These are phyloP conservation scores for Gallinago jamesoni DNA, from an alignment of 2,113 vertebrate genomes.

Conservation along the genomic window DNA sequence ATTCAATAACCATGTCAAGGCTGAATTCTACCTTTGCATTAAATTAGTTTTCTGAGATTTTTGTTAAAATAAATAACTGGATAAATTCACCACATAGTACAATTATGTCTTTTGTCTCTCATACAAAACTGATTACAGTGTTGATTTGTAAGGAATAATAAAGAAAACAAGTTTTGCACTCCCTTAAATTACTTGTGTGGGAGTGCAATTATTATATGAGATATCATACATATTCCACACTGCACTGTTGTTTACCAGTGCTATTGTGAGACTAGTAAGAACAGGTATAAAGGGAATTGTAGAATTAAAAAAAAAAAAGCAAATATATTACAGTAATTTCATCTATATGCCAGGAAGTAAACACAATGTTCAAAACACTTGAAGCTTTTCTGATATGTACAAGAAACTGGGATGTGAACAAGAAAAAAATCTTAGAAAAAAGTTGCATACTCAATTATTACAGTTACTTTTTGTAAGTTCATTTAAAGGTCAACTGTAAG, in stretches of 20 bases:
- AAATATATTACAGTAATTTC: slow-evolving; percentile 34
- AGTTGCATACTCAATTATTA: not conserved
- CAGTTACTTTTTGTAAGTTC: not conserved
- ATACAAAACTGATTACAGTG: not conserved
- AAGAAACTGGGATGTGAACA: not conserved
- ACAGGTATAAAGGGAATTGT: not conserved
- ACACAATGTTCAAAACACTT: not conserved
- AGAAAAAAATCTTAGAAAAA: not conserved
- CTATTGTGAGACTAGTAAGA: not conserved
- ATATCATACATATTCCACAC: not conserved
- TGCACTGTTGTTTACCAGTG: not conserved
- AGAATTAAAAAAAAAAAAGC: not conserved
- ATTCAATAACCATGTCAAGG: not conserved
- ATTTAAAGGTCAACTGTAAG: not conserved
- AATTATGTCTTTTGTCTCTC: not conserved
- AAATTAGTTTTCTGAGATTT: not conserved
- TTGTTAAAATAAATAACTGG: not conserved
- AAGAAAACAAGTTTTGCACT: slow-evolving; percentile 4
- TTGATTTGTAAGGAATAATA: slow-evolving; percentile 21
- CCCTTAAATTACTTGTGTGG: slow-evolving; percentile 17
- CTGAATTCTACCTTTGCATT: not conserved
- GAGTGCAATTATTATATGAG: slow-evolving; percentile 22
- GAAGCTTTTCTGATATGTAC: not conserved
- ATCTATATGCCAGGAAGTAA: not conserved
- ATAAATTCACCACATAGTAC: not conserved